These are phyloP conservation scores for Himalopsyche phryganea DNA, from an alignment of 1,140 invertebrate genomes.

Conservation along the genomic window DNA sequence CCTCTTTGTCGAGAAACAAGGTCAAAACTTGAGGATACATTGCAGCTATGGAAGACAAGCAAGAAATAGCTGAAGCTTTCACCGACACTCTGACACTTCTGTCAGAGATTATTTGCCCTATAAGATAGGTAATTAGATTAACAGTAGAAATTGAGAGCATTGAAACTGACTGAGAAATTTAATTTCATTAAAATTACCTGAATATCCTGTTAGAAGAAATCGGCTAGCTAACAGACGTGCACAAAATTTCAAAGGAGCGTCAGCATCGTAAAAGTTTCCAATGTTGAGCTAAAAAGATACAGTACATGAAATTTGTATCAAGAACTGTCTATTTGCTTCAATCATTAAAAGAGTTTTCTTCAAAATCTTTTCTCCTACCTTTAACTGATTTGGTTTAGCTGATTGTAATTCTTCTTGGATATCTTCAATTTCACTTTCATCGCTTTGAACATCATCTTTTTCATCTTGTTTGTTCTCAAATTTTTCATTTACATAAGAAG, in stretches of 20 bases:
- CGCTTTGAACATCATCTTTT: constrained; percentile 37
- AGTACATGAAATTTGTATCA: not conserved
- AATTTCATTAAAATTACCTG: constrained; percentile 37
- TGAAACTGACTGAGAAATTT: not conserved
- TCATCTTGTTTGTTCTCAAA: constrained; percentile 33
- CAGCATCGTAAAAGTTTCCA: constrained; percentile 62
- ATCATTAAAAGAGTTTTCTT: not conserved
- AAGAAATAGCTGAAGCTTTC: constrained; percentile 76
- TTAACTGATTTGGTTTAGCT: constrained; percentile 3
- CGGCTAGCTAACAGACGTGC: constrained; percentile 68
- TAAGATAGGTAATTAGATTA: constrained; percentile 3
- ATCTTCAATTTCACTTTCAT: constrained; percentile 19
- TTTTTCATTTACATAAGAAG: constrained; percentile 41
- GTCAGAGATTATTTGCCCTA: constrained; percentile 44
- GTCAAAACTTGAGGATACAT: constrained; percentile 70
- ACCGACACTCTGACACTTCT: constrained; percentile 75
- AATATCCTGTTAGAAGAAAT: constrained; percentile 69
- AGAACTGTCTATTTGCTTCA: not conserved
- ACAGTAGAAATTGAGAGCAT: not conserved
- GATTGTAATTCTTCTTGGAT: constrained; percentile 7
- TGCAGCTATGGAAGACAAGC: constrained; percentile 65
- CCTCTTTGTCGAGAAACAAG: constrained; percentile 57
- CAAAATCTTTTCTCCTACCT: not conserved
- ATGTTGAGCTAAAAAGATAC: constrained; percentile 55
- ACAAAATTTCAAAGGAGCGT: constrained; percentile 70